These are phyloP conservation scores for Centroberyx gerrardi DNA, from an alignment of 2,797 vertebrate genomes.

Conservation along the genomic window DNA sequence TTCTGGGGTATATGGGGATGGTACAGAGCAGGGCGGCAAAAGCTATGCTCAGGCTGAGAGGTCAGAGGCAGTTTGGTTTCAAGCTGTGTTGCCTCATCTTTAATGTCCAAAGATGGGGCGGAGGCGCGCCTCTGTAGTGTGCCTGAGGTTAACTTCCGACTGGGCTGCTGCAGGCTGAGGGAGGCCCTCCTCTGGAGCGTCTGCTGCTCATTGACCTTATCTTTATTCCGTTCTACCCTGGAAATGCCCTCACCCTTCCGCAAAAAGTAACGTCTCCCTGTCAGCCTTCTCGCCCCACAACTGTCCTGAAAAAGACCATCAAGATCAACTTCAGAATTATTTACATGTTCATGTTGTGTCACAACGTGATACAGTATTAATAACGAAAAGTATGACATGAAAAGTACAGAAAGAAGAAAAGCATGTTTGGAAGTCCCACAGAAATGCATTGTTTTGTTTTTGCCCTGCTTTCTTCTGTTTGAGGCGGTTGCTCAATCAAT, in stretches of 20 bases:
- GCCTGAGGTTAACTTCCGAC: constrained; percentile 41
- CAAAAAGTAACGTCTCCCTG: constrained; percentile 60
- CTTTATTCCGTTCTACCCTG: constrained; percentile 65
- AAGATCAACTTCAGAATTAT: not conserved
- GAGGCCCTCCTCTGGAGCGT: constrained; percentile 40
- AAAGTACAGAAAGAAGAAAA: too few relatives aligned
- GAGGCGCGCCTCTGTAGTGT: constrained; percentile 18
- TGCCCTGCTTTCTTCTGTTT: too few relatives aligned
- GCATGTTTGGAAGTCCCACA: too few relatives aligned
- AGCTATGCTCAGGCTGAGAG: not conserved
- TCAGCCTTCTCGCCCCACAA: constrained; percentile 33
- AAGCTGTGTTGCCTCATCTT: constrained; percentile 18
- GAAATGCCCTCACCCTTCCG: constrained; percentile 58
- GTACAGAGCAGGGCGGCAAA: constrained; percentile 19
- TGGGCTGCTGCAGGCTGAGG: constrained; percentile 25
- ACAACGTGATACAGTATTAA: not conserved
- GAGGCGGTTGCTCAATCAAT: too few relatives aligned
- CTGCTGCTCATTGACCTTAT: constrained; percentile 37
- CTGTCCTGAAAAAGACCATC: constrained; percentile 35
- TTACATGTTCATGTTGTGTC: too few relatives aligned
- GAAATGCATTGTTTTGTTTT: too few relatives aligned
- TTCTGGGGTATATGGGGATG: not conserved
- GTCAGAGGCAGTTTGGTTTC: constrained; percentile 29
- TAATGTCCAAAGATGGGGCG: constrained; percentile 13
- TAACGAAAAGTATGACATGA: too few relatives aligned